These are phyloP conservation scores for Urocitellus parryii DNA, from an alignment of 2,113 vertebrate species.

Conservation along the genomic window DNA sequence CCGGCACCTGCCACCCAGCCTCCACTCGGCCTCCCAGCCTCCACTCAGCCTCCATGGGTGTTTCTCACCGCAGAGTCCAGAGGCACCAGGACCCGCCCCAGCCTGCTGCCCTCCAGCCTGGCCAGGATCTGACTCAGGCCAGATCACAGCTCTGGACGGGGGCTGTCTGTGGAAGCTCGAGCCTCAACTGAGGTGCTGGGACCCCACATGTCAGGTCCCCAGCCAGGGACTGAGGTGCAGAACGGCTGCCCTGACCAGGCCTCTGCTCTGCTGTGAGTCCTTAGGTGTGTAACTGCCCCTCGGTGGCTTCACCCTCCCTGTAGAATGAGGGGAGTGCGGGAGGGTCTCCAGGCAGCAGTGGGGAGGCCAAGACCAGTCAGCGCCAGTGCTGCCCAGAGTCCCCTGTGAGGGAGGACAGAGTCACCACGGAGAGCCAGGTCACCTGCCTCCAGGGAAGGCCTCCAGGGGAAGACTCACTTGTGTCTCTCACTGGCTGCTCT, in stretches of 20 bases:
- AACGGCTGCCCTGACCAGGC: background rate
- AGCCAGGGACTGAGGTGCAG: background rate
- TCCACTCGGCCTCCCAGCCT: too few relatives aligned
- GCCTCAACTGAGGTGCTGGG: background rate
- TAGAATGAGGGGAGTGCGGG: background rate
- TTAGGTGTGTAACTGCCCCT: background rate
- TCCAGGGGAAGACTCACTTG: background rate
- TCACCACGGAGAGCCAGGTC: background rate
- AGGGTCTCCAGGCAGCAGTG: background rate
- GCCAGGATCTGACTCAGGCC: background rate
- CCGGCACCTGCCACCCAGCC: too few relatives aligned
- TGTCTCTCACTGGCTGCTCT: background rate
- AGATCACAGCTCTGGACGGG: background rate
- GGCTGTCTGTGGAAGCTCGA: background rate
- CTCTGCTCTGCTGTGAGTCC: background rate
- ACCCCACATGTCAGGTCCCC: background rate
- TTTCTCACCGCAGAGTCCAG: background rate
- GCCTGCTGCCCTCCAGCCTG: rapidly evolving
- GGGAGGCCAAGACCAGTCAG: background rate
- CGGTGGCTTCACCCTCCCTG: background rate
- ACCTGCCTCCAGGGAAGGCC: background rate
- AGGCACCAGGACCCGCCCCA: background rate
- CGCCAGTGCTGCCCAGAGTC: background rate
- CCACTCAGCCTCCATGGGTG: too few relatives aligned
- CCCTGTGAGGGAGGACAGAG: background rate